phyloP scores from a whole-genome alignment of 2,113 vertebrate species.

The Oncorhynchus tshawytscha region DNA sequence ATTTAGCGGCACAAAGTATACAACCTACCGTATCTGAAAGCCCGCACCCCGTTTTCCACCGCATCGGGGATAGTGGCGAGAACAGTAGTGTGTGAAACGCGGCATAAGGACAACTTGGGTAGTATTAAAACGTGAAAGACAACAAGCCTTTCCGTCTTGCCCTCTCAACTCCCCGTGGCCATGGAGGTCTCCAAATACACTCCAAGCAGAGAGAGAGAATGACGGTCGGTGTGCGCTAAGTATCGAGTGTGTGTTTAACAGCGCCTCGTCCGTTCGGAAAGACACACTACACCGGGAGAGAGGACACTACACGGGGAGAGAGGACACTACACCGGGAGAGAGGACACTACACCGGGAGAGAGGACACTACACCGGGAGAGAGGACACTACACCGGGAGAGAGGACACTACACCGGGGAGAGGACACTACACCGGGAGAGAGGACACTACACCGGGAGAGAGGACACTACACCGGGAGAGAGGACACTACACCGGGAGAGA shows the following conservation, averaged over 20 bases:
- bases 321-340: background rate
- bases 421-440: background rate
- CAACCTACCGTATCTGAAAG: conserved; percentile 68
- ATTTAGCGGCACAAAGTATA: conserved; percentile 37
- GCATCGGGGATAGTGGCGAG: conserved; percentile 71
- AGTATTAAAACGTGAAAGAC: conserved; percentile 51
- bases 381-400: background rate
- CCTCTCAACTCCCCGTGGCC: conserved; percentile 70
- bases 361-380: background rate
- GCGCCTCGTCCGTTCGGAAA: background rate
- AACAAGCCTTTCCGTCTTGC: conserved; percentile 56
- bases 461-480: background rate
- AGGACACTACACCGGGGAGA: background rate
- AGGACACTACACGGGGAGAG: no score
- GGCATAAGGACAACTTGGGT: conserved; percentile 58
- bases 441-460: background rate
- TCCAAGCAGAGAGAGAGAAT: conserved; percentile 34
- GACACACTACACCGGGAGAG: background rate
- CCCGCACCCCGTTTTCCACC: conserved; percentile 65
- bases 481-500: background rate
- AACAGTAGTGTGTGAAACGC: conserved; percentile 57
- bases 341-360: background rate
- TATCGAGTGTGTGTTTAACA: background rate
- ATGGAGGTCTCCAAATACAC: conserved; percentile 57
- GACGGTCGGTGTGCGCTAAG: background rate